Evolutionary conservation across 2,888 invertebrate genomes (phyloP), one percentile per base, ranked within the genome.

Genomic region (Cetonia aurata): DNA sequence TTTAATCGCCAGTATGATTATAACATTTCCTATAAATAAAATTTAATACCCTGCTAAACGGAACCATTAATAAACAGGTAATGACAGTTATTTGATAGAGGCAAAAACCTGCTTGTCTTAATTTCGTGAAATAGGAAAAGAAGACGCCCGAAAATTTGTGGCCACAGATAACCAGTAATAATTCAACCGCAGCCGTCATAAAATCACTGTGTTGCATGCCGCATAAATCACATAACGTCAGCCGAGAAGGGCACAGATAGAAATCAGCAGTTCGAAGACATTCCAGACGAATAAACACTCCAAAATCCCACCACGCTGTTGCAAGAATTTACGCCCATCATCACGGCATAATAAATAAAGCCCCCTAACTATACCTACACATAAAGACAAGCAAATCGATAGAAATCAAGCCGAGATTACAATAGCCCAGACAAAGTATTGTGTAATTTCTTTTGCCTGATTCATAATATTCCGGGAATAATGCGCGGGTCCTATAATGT

Each of bases 281-380:
- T 37, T 37, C 37, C 9, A 37, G 6, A 37, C 37, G 37, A 37
- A 37, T 37, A 12, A 52, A 52, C 25, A 52, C 25, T 52, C 52
- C 37, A 37, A 37, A 37, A 9, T 19, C 52, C n/a, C 12, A n/a
- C 25, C 6, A 52, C 9, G 3, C 25, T 25, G 25, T 25, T 10
- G 25, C 1, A 19, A 25, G n/a, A 25, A 25, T 52, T 52, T 52
- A 52, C 52, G 17, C 52, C n/a, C 52, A 52, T 52, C 52, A 52
- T 10, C 52, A 52, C 52, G 52, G 17, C 17, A 52, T 25, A 52
- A 52, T 52, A 52, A 52, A 52, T 52, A 37, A 37, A 37, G 37
- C 37, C 6, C 37, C 37, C 37, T 10, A 25, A 25, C 52, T 4
- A 9, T 3, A n/a, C n/a, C n/a, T n/a, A 12, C 15, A 52, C 25